phyloP scores from a whole-genome alignment of 2,113 vertebrate genomes.

The Chlorocebus sabaeus region DNA sequence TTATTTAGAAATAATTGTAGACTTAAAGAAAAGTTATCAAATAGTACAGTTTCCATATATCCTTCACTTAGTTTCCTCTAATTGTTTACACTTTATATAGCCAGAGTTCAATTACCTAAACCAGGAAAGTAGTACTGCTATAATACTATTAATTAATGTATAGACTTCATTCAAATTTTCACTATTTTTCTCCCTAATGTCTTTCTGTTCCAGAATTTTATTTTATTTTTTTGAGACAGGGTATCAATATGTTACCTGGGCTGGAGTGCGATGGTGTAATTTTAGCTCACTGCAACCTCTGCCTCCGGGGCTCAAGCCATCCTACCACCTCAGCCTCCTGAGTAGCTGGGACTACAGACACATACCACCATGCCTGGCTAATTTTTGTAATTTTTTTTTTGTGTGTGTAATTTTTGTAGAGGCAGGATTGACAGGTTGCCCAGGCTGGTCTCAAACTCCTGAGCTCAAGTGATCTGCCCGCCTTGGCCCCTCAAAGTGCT shows the following conservation, averaged over 20 bases:
- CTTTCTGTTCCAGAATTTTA: slow-evolving; percentile 27
- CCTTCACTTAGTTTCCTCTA: not conserved
- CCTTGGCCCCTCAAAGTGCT: not conserved
- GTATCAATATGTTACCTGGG: not conserved
- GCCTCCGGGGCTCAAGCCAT: not conserved
- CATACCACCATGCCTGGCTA: not conserved
- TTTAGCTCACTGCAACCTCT: not conserved
- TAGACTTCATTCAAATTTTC: slow-evolving; percentile 20
- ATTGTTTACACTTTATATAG: slow-evolving; percentile 40
- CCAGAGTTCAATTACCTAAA: slow-evolving; percentile 30
- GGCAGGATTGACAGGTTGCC: not conserved
- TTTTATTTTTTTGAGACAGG: not conserved
- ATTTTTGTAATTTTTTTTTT: not conserved
- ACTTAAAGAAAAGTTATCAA: slow-evolving; percentile 27
- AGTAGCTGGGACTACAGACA: not conserved
- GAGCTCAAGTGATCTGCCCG: not conserved
- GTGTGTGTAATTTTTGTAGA: not conserved
- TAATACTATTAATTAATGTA: slow-evolving; percentile 10
- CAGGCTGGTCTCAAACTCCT: not conserved
- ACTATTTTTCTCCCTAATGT: not conserved
- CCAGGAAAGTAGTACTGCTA: not conserved
- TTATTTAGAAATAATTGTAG: slow-evolving; percentile 30
- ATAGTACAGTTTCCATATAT: not conserved
- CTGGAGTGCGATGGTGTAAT: not conserved
- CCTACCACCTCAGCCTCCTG: not conserved